Conservation (phyloP, 37 sponge, comb jelly and placozoan species). For the Diacarnus erythraeanus region DNA sequence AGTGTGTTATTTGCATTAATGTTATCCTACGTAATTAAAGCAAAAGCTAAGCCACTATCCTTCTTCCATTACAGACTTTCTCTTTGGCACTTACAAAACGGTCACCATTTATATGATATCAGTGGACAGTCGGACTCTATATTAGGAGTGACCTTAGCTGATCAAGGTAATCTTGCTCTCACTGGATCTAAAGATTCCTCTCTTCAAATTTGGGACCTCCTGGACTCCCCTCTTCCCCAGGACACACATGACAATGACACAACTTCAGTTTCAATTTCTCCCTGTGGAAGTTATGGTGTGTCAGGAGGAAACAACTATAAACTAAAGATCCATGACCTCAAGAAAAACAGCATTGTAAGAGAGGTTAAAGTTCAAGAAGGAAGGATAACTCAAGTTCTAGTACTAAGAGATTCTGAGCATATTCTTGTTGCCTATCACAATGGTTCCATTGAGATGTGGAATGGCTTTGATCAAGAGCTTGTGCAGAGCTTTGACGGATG, state of each 20-base stretch:
- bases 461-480: constrained; percentile 35
- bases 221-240: constrained; percentile 20
- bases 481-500: constrained; percentile 14
- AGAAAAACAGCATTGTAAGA: constrained; percentile 6
- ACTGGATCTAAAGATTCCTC: constrained; percentile 30
- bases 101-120: constrained; percentile 23
- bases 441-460: constrained; percentile 36
- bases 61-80: constrained; percentile 24
- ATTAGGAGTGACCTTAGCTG: neutral
- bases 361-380: constrained; percentile 5
- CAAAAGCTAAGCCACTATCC: neutral
- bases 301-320: constrained; percentile 31
- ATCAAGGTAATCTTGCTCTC: constrained; percentile 45
- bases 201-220: constrained; percentile 65
- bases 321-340: constrained; percentile 27
- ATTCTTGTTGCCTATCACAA: constrained; percentile 22
- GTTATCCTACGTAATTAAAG: too few species aligned
- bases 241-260: constrained; percentile 15
- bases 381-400: constrained; percentile 12
- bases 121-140: neutral
- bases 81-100: constrained; percentile 41
- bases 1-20: too few species aligned
- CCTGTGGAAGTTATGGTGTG: constrained; percentile 30
- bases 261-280: constrained; percentile 32
- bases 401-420: constrained; percentile 17